Percentiles rank a stretch among this genome's conserved stretches.
Evolutionary conservation across 2,113 vertebrate species (phyloP).

Genomic region (Anguilla rostrata): DNA sequence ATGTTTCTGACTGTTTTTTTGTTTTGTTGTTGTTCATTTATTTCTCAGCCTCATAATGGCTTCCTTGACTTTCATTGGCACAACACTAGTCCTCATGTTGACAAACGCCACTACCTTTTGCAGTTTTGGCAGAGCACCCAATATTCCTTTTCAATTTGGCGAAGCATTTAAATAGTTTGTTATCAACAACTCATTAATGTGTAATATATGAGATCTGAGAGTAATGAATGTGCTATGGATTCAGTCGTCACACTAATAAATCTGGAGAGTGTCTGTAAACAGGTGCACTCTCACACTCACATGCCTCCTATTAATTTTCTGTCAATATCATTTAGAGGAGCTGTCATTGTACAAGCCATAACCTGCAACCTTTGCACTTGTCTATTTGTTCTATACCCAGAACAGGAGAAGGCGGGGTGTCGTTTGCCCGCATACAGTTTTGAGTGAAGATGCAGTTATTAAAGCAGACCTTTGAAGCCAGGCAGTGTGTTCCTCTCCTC

Average conservation of each 20-base stretch:
- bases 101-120: background rate
- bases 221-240: conserved; percentile 51
- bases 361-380: conserved; percentile 28
- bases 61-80: too few species aligned
- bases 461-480: conserved; percentile 6
- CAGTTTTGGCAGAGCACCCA: background rate
- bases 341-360: conserved; percentile 20
- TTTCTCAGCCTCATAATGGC: too few species aligned
- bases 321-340: conserved; percentile 30
- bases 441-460: conserved; percentile 29
- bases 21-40: too few species aligned
- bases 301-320: conserved; percentile 38
- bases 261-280: conserved; percentile 46
- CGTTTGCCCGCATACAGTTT: conserved; percentile 30
- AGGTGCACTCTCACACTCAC: conserved; percentile 12
- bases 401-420: background rate
- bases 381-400: background rate
- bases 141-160: conserved; percentile 20
- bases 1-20: too few species aligned
- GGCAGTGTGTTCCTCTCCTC: too few species aligned
- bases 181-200: conserved; percentile 63
- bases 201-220: conserved; percentile 59
- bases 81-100: too few species aligned
- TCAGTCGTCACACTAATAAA: conserved; percentile 53
- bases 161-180: conserved; percentile 29